Conservation (phyloP, 2,113 vertebrate species). For the Podocnemis expansa region DNA sequence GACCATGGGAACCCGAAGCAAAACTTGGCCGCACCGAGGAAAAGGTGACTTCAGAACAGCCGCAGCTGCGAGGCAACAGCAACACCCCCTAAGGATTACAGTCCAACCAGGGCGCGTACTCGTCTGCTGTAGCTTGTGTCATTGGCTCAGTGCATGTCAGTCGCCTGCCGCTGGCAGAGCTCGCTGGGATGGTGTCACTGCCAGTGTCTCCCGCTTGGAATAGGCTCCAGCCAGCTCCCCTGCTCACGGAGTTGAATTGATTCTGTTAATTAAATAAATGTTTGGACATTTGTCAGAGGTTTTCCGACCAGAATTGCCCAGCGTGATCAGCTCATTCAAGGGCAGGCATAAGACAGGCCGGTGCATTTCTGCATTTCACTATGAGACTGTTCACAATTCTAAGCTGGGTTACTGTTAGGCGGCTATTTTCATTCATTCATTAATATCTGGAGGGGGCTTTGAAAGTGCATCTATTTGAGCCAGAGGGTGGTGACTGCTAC, state of each 20-base stretch:
- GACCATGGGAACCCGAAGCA: not conserved
- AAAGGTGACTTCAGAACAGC: not conserved
- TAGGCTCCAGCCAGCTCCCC: not conserved
- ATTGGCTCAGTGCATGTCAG: not conserved
- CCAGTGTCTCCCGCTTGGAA: not conserved
- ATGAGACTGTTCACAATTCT: not conserved
- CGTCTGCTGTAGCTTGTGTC: not conserved
- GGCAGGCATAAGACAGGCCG: not conserved
- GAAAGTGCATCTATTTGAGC: not conserved
- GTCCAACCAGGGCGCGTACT: not conserved
- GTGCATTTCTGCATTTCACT: not conserved
- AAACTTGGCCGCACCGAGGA: not conserved
- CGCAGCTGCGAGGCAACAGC: not conserved
- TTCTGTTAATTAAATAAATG: not conserved
- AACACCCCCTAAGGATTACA: not conserved
- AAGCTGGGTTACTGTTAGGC: not conserved
- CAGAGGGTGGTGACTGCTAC: not conserved
- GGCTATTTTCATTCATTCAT: not conserved
- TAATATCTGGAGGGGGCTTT: not conserved
- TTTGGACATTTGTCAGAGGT: not conserved
- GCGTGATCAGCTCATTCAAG: not conserved
- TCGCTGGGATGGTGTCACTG: not conserved
- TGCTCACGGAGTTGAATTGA: not conserved
- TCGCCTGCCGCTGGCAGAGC: not conserved
- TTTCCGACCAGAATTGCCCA: not conserved